Evolutionary conservation across 2,888 invertebrate genomes (phyloP), one percentile per base, ranked within the genome.

Genomic region (Drosophila siamana): DNA sequence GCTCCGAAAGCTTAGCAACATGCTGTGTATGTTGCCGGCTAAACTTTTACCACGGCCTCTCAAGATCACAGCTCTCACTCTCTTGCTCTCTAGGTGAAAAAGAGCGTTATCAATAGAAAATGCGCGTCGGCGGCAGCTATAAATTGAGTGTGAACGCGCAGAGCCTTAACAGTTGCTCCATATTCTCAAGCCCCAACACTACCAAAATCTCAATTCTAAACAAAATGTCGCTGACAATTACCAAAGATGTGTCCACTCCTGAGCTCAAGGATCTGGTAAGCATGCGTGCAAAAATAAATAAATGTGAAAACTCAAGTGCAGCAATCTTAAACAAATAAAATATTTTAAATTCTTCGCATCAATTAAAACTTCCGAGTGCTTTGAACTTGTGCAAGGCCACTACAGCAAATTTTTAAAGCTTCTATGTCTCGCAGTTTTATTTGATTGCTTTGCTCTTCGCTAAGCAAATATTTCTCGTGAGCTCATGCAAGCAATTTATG

Each of bases 241-340:
- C 77, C 47, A 72, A 87, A 61, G 87, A 85, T 50, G 78, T 84
- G 33, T 68, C 80, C 43, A 80, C 72, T 48, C 89, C 90, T 69
- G 84, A 89, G 19, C 74, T 90, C 36, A 90, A 90, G 81, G 90
- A 90, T 81, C 74, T 85, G 78, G 90, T 90, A 88, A 91, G 90
- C 75, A 59, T 24, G n/a, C 26, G 15, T 40, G 19, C 19, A 48
- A 8, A 24, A 24, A n/a, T n/a, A n/a, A 24, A 24, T 4, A 47
- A 11, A 48, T 38, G 11, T n/a, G 9, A 19, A 44, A 60, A 44
- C n/a, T 16, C 28, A 48, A 48, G 60, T 51, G 36, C 9, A 43
- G 24, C 16, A 13, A 26, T 11, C 9, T n/a, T 0, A 36, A 36
- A n/a, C 4, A 22, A 38, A n/a, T 16, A 11, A 15, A 8, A 19